Conservation (phyloP, 2,888 invertebrate genomes). For the Phrixothrix hirtus region DNA sequence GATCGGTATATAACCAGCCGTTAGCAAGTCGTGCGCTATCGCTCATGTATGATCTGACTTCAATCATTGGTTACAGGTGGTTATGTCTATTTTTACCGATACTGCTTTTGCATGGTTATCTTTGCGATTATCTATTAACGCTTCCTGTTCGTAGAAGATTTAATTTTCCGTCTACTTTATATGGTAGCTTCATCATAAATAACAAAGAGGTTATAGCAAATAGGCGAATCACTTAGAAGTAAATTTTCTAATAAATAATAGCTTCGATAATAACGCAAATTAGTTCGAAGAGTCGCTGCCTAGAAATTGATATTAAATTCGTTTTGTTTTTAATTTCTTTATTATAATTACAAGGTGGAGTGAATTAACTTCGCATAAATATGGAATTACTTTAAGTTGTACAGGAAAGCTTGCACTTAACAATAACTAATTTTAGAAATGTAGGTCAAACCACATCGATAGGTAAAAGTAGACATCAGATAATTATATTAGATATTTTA, state of each 20-base stretch:
- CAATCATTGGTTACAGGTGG: conserved; percentile 37
- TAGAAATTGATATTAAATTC: no score
- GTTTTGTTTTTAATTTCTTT: no score
- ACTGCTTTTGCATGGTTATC: conserved; percentile 9
- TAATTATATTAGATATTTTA: no score
- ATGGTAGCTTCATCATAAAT: conserved; percentile 15
- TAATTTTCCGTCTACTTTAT: conserved; percentile 11
- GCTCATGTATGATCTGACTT: conserved; percentile 45
- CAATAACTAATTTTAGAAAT: no score
- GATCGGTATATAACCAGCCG: conserved; percentile 43
- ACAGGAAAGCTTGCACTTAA: no score
- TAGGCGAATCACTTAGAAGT: conserved; percentile 11
- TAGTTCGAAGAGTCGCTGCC: no score
- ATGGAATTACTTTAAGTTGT: no score
- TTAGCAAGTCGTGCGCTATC: conserved; percentile 46
- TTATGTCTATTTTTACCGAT: conserved; percentile 22
- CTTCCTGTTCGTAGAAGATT: conserved; percentile 22
- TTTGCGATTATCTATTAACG: conserved; percentile 14
- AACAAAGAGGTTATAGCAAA: conserved; percentile 14
- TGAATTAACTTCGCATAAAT: no score
- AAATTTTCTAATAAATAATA: conserved; percentile 11
- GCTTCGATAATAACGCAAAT: no score
- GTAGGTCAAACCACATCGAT: no score
- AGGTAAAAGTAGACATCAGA: no score
- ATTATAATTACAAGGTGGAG: no score